Evolutionary conservation across 2,888 invertebrate species (phyloP), one percentile per base, ranked within the genome.

Genomic region (Prosapia bicincta): DNA sequence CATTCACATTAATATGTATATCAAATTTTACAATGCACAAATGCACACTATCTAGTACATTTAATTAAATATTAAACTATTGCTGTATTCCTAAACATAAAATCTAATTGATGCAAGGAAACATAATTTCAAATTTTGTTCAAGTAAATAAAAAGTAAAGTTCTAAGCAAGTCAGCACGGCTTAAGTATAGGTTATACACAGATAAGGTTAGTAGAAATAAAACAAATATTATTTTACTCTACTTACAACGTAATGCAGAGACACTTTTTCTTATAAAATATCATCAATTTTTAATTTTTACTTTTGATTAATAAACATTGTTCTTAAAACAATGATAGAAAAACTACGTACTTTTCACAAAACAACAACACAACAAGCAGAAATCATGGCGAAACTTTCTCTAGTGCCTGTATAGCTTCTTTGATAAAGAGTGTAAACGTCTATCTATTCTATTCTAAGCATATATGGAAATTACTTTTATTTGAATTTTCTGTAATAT

Each of bases 281-380:
- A 54, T 20, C 54, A 54, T 54, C 54, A 54, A 54, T 20, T 54
- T 54, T 20, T n/a, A 54, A n/a, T 54, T 13, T 54, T n/a, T 20
- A 54, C 20, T 20, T 5, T 54, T 54, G n/a, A 2, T 54, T 13
- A 1, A 54, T 54, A 54, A 54, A 54, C 54, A 54, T 54, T 54
- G 54, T 54, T 54, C 20, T 3, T 54, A 20, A 54, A n/a, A 20
- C 54, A 54, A 54, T 54, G 20, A 5, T 54, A 54, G 20, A 54
- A 54, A 54, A 20, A 20, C 20, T 3, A 20, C 54, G 2, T 20
- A 13, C 13, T 54, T 13, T 20, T 54, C 20, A 54, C 54, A 54
- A 54, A 54, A 54, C 54, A 54, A 54, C 54, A 54, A 54, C 54
- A 54, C 54, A 54, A 54, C 54, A 54, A 54, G 54, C 54, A 54